These are phyloP conservation scores for Pteronotus mesoamericanus DNA, from an alignment of 2,797 vertebrate genomes.

Conservation along the genomic window DNA sequence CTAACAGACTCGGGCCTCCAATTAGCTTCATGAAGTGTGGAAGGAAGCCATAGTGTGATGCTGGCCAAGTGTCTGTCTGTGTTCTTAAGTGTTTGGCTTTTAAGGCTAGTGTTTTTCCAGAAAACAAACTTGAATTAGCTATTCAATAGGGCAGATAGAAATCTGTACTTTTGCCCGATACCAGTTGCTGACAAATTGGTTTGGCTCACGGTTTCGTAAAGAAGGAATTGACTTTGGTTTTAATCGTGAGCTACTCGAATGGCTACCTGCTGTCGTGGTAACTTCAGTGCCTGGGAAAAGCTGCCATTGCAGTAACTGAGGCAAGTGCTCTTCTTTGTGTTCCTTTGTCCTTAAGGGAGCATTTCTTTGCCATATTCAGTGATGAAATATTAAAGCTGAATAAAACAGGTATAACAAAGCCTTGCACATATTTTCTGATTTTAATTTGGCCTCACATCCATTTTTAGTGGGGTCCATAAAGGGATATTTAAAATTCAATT, in stretches of 20 bases:
- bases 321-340: constrained; percentile 56
- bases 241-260: constrained; percentile 81
- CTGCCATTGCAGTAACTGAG: constrained; percentile 57
- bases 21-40: constrained; percentile 84
- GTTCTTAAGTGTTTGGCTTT: constrained; percentile 88
- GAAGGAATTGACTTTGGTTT: constrained; percentile 84
- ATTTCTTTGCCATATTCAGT: constrained; percentile 24
- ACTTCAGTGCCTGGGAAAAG: constrained; percentile 72
- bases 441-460: neutral
- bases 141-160: constrained; percentile 84
- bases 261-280: constrained; percentile 82
- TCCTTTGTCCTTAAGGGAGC: constrained; percentile 28
- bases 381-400: neutral
- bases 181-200: constrained; percentile 87
- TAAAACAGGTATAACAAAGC: neutral
- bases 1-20: constrained; percentile 81
- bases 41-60: constrained; percentile 83
- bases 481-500: neutral
- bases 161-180: constrained; percentile 85
- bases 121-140: constrained; percentile 88
- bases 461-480: neutral
- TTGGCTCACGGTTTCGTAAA: constrained; percentile 84
- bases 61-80: constrained; percentile 87
- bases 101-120: constrained; percentile 86
- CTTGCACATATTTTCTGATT: neutral